Base-by-base conservation (phyloP, 1,140 invertebrate genomes). In the Papilio polytes region DNA sequence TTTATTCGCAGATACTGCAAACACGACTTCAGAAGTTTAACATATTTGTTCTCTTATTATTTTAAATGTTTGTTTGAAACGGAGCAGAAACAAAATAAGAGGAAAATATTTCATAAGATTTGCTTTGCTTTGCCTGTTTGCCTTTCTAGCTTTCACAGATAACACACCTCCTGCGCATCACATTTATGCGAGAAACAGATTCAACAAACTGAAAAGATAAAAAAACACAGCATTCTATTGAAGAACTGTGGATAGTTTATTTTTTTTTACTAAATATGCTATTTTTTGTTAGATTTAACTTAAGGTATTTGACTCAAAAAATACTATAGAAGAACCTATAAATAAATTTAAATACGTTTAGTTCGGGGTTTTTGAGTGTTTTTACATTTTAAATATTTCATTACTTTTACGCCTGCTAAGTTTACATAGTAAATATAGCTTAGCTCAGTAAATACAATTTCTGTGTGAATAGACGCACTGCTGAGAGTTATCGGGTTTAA, bases 1-100 rank as follows among this genome's bases (percentile, higher is more conserved):
- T 46, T 80, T 74, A 74, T 66, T 51, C 51, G 46, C 78, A 80
- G 74, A 70, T 15, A 76, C 80, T 77, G 48, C 74, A 70, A 80
- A 74, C 46, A n/a, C 51, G n/a, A 76, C 31, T n/a, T 83, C 36
- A 83, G 72, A 80, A 12, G 74, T 20, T 63, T 46, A 26, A 81
- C 81, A 85, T 81, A 81, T 80, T 83, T 74, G 51, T 48, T 22
- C 70, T 80, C 36, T 36, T 22, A 22, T 13, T 66, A 66, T 63
- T 63, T 78, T 78, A 44, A 63, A 78, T 63, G 36, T 63, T 41
- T 63, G 22, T 78, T 7, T 56, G 36, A 31, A 78, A 36, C 20
- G 26, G 20, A 78, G n/a, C 36, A 22, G 44, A 26, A 59, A 78
- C 76, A n/a, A 78, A 59, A 63, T 78, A 41, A 78, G 18, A 59